phyloP scores from a whole-genome alignment of 53 echinoderm and acorn worm species.

The Actinopyga echinites region DNA sequence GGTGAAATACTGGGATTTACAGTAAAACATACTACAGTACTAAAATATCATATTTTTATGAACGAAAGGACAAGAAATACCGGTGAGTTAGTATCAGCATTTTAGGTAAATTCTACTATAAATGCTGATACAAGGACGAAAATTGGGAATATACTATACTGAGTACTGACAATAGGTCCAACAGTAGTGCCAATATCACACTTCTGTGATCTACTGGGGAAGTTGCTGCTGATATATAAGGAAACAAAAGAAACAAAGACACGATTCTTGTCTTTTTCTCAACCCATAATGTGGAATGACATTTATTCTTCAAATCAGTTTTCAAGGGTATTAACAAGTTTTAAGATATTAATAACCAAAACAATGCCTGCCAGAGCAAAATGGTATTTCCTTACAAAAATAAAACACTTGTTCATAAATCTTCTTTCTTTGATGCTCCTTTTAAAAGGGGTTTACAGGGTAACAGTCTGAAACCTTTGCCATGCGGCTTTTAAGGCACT shows the following conservation, averaged over 20 bases:
- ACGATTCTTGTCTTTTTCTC: not conserved
- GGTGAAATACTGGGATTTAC: too few relatives aligned
- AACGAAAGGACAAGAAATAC: too few relatives aligned
- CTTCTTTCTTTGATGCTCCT: not conserved
- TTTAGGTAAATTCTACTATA: too few relatives aligned
- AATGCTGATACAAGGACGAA: too few relatives aligned
- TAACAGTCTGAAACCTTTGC: not conserved
- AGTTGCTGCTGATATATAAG: not conserved
- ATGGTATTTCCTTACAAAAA: slow-evolving; percentile 21
- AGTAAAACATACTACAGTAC: too few relatives aligned
- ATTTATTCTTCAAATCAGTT: slow-evolving; percentile 19
- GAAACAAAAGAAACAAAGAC: not conserved
- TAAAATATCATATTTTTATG: too few relatives aligned
- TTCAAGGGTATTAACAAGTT: not conserved
- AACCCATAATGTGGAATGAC: slow-evolving; percentile 35
- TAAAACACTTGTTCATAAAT: not conserved
- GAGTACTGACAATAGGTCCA: too few relatives aligned
- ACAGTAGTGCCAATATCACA: too few relatives aligned
- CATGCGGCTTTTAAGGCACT: slow-evolving; percentile 30
- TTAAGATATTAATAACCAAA: slow-evolving; percentile 14
- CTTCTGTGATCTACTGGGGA: too few relatives aligned
- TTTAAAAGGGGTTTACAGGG: not conserved
- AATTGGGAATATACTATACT: too few relatives aligned
- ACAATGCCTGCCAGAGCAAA: not conserved
- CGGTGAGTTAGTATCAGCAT: too few relatives aligned